Conservation (phyloP, 2,113 vertebrate genomes). For the Penelope pileata region DNA sequence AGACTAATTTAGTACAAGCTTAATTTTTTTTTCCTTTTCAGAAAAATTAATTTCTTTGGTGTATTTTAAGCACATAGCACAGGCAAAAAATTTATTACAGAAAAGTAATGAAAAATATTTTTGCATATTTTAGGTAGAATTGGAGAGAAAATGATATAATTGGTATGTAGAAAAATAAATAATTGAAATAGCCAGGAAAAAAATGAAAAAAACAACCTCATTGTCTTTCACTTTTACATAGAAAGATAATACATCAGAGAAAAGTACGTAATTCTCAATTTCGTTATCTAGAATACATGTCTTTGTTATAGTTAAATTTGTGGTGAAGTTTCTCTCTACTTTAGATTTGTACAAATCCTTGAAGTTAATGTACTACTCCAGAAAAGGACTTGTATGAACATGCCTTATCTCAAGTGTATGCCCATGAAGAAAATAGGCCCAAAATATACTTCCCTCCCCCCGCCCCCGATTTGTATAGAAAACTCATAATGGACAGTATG, state of each 20-base stretch:
- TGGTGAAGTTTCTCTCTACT: not conserved
- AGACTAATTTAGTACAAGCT: not conserved
- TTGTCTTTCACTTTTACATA: not conserved
- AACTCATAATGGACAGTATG: not conserved
- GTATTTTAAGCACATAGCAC: not conserved
- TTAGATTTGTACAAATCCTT: not conserved
- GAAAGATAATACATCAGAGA: not conserved
- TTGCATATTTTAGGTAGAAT: not conserved
- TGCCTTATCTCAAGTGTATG: not conserved
- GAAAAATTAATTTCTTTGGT: not conserved
- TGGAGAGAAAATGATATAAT: not conserved
- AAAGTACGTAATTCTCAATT: not conserved
- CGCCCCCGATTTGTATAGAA: too few relatives aligned
- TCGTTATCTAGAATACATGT: not conserved
- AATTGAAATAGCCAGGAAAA: not conserved
- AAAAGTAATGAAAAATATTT: not conserved
- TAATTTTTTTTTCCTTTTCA: too few relatives aligned
- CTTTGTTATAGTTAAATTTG: not conserved
- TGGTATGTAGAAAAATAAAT: not conserved
- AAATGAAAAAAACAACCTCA: not conserved
- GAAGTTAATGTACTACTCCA: not conserved
- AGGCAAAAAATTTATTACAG: not conserved
- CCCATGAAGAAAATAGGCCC: not conserved
- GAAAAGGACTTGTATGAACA: not conserved
- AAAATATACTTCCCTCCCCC: too few relatives aligned